phyloP scores from a whole-genome alignment of 2,888 invertebrate species.

The Arge pagana region DNA sequence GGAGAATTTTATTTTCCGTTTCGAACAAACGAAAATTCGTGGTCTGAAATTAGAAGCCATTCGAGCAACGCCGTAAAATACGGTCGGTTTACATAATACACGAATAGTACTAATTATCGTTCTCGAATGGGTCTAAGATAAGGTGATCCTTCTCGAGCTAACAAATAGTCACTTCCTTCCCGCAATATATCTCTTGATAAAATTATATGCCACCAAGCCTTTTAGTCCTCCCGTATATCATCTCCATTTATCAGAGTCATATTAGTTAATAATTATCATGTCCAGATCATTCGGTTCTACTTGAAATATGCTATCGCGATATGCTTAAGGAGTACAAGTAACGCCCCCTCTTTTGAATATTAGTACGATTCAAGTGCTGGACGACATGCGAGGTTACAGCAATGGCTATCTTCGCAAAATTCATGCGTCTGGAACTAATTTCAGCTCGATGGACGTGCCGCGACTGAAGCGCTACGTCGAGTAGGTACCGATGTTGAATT shows the following conservation, averaged over 20 bases:
- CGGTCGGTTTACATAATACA: too few relatives aligned
- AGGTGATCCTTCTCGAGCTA: conserved; percentile 51
- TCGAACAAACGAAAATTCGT: too few relatives aligned
- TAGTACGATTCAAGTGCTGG: conserved; percentile 51
- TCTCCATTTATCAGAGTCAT: conserved; percentile 56
- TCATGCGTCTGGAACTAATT: too few relatives aligned
- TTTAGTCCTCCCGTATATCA: conserved; percentile 49
- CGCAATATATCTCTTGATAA: conserved; percentile 47
- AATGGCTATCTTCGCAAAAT: too few relatives aligned
- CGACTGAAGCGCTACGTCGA: too few relatives aligned
- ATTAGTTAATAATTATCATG: conserved; percentile 57
- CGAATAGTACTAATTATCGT: neutral
- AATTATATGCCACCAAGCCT: conserved; percentile 49
- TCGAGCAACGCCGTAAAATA: too few relatives aligned
- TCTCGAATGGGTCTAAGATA: conserved; percentile 45
- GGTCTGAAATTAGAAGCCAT: too few relatives aligned
- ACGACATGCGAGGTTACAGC: conserved; percentile 51
- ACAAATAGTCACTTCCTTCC: conserved; percentile 53
- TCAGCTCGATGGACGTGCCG: too few relatives aligned
- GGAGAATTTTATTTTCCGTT: too few relatives aligned
- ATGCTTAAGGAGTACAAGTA: conserved; percentile 34
- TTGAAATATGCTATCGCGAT: conserved; percentile 44
- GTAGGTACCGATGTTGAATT: too few relatives aligned
- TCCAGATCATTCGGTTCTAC: conserved; percentile 43
- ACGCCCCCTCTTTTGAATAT: conserved; percentile 58